Conservation (phyloP, 2,888 invertebrate genomes). For the Tridacna gigas region DNA sequence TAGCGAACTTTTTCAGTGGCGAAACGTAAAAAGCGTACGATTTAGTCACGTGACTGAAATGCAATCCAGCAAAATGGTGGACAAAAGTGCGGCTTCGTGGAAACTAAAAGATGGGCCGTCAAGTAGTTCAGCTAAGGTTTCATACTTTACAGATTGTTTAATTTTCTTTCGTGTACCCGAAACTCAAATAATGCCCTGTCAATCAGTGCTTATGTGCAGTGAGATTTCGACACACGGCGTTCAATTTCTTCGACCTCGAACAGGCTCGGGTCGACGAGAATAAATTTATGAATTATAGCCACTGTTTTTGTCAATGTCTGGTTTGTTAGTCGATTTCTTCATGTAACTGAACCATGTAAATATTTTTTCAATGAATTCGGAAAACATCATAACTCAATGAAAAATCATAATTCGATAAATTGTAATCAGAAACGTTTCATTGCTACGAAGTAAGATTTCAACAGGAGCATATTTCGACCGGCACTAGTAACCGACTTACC, state of each 20-base stretch:
- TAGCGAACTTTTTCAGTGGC: no score
- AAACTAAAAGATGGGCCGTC: slow-evolving; percentile 7
- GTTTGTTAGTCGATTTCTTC: not conserved
- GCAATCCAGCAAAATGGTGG: slow-evolving; percentile 36
- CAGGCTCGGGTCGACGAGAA: not conserved
- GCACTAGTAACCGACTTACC: not conserved
- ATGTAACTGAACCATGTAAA: not conserved
- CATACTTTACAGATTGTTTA: not conserved
- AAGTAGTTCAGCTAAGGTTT: slow-evolving; percentile 6
- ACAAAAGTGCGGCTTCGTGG: slow-evolving; percentile 25
- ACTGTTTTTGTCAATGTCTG: not conserved
- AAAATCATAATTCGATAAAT: no score
- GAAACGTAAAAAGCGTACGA: not conserved
- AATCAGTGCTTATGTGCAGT: not conserved
- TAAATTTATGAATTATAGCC: not conserved
- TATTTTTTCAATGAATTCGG: not conserved
- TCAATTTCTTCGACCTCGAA: no score
- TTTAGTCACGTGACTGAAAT: slow-evolving; percentile 25
- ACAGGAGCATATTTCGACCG: not conserved
- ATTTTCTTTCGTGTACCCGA: not conserved
- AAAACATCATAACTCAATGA: no score
- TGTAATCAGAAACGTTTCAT: not conserved
- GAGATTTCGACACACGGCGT: no score
- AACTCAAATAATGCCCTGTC: not conserved
- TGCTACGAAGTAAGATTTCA: not conserved